These are phyloP conservation scores for Gallinago media DNA, from an alignment of 2,113 vertebrate species.

Conservation along the genomic window DNA sequence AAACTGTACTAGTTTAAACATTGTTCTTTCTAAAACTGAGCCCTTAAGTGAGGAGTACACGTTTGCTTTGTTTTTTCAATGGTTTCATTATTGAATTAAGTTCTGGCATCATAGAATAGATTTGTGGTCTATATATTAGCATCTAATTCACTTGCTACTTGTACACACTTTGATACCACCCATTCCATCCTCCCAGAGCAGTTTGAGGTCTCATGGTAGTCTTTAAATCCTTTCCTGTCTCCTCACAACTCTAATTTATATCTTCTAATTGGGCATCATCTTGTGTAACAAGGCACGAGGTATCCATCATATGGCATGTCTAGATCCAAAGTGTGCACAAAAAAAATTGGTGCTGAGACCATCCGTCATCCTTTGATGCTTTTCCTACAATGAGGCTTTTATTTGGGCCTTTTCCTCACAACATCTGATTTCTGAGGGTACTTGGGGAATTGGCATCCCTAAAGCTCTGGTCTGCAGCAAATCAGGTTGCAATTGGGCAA, in stretches of 20 bases:
- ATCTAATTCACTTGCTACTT: neutral
- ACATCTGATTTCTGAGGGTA: neutral
- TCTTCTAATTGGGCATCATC: neutral
- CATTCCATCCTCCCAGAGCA: neutral
- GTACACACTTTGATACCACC: neutral
- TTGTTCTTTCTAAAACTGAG: neutral
- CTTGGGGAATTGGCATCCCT: neutral
- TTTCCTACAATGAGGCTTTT: neutral
- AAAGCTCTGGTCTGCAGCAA: neutral
- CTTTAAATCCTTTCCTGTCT: neutral
- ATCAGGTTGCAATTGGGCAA: neutral
- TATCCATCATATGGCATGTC: fast-evolving
- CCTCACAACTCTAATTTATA: neutral
- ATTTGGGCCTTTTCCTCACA: neutral
- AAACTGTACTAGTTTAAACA: neutral
- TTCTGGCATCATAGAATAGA: neutral
- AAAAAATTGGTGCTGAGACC: fast-evolving
- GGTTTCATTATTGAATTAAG: neutral
- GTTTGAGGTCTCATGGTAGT: neutral
- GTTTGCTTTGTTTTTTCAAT: neutral
- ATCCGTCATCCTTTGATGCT: neutral
- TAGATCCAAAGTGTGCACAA: neutral
- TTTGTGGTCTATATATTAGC: neutral
- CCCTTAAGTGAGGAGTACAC: neutral
- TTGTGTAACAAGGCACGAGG: neutral